phyloP scores from a whole-genome alignment of 2,797 vertebrate genomes.

The Trachurus trachurus region DNA sequence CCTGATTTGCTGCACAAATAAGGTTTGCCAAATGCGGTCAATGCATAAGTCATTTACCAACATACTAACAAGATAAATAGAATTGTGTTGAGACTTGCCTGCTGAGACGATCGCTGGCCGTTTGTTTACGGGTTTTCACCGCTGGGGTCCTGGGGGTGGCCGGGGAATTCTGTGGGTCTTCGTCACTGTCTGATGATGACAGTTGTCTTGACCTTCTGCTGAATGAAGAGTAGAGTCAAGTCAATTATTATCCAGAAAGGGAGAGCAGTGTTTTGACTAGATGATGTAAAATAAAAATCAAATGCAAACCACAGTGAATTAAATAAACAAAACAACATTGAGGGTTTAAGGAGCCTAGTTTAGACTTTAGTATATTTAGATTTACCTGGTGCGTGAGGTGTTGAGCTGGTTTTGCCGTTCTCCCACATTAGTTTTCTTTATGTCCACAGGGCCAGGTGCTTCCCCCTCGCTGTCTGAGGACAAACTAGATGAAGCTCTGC shows the following conservation, averaged over 20 bases:
- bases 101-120: not conserved
- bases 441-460: not conserved
- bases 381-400: constrained; percentile 33
- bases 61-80: not conserved
- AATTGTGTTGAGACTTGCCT: constrained; percentile 44
- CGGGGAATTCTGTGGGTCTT: constrained; percentile 23
- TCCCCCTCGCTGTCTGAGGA: constrained; percentile 45
- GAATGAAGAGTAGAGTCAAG: not conserved
- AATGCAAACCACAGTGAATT: too few species aligned
- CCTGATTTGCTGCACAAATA: constrained; percentile 27
- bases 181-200: constrained; percentile 11
- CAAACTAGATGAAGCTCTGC: constrained; percentile 25
- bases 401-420: constrained; percentile 4
- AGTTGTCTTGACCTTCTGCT: constrained; percentile 20
- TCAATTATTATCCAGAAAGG: not conserved
- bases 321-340: not conserved
- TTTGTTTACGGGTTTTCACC: not conserved
- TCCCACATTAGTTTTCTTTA: not conserved
- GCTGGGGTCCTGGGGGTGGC: constrained; percentile 3
- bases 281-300: not conserved
- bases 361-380: not conserved
- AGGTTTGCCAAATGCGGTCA: not conserved
- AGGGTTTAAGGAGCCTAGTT: not conserved
- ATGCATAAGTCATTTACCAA: not conserved
- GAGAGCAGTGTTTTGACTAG: not conserved